Percentiles rank a stretch among this genome's conserved stretches.
phyloP scores from a whole-genome alignment of 2,797 vertebrate species.

The Acestrorhynchus altus region DNA sequence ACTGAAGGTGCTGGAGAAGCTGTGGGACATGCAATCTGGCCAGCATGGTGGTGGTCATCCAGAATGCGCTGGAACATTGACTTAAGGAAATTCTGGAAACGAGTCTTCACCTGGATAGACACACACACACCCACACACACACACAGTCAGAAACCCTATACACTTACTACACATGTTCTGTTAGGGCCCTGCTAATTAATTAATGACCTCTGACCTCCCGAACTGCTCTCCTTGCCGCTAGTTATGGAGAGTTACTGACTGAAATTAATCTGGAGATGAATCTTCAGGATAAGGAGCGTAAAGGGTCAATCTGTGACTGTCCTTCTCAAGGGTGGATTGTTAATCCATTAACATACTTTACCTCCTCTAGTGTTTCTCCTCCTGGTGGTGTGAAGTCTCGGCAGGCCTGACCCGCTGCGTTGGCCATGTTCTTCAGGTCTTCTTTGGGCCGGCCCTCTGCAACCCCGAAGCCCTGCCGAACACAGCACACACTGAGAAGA shows the following conservation, averaged over 20 bases:
- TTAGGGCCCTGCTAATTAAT: too few relatives aligned
- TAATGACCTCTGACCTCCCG: too few relatives aligned
- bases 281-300: too few relatives aligned
- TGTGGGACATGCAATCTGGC: constrained; percentile 37
- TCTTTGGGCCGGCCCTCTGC: constrained; percentile 88
- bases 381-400: constrained; percentile 88
- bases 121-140: constrained; percentile 33
- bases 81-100: constrained; percentile 88
- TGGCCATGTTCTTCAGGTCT: constrained; percentile 91
- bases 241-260: too few relatives aligned
- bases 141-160: too few relatives aligned
- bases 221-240: too few relatives aligned
- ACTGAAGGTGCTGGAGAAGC: constrained; percentile 35
- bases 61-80: constrained; percentile 82
- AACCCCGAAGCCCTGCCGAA: constrained; percentile 85
- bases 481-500: not conserved
- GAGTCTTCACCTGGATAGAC: constrained; percentile 82
- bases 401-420: constrained; percentile 84
- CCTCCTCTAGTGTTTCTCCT: constrained; percentile 92
- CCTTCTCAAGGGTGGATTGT: too few relatives aligned
- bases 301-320: too few relatives aligned
- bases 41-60: constrained; percentile 65
- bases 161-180: too few relatives aligned
- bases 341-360: constrained; percentile 64
- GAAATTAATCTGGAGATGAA: too few relatives aligned